Evolutionary conservation across 2,113 vertebrate genomes (phyloP), one percentile per base, ranked within the genome.

Genomic region (Caloenas nicobarica): DNA sequence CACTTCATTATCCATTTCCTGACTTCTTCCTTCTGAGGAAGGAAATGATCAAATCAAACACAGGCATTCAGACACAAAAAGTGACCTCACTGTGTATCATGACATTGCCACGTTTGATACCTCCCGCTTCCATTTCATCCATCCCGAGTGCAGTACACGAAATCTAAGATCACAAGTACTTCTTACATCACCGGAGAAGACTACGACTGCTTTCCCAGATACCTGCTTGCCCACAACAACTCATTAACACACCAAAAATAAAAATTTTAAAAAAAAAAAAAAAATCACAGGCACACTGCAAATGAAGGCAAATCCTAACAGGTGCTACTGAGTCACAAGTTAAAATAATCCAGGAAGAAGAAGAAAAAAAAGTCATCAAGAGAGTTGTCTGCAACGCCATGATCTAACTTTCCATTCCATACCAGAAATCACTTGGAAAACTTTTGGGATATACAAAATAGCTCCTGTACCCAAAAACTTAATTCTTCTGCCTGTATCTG

Each of bases 391-490:
- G 24, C 60, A 70, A 66, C 51, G 56, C 23, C 60, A 81, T 1
- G 2, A 48, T 18, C 48, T 24, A 57, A 74, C 42, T 36, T 57
- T 69, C 36, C 40, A 40, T 21, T 50, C 28, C 33, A 8, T 10
- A 13, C n/a, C n/a, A 82, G 18, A 16, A 68, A 72, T 31, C 2
- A 0, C 42, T 36, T 40, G 2, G 5, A 34, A 61, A 86, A 69
- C 10, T 62, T 72, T 4, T 15, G 22, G 17, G 17, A 23, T 16
- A 1, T 3, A 50, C 66, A 24, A 69, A 80, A 31, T 3, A 46
- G 29, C 29, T 46, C 4, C 3, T 2, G 7, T 21, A 19, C 11
- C 14, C 17, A 3, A n/a, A 62, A 42, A 6, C 6, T 0, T 3
- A 54, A 23, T 46, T 73, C 16, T 71, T 64, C 33, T 46, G 71